A percentile compares a stretch with the other conserved stretches of the same genome.
Conservation (phyloP, 92 coral and sea anemone species). For the Epizoanthus scotinus region DNA sequence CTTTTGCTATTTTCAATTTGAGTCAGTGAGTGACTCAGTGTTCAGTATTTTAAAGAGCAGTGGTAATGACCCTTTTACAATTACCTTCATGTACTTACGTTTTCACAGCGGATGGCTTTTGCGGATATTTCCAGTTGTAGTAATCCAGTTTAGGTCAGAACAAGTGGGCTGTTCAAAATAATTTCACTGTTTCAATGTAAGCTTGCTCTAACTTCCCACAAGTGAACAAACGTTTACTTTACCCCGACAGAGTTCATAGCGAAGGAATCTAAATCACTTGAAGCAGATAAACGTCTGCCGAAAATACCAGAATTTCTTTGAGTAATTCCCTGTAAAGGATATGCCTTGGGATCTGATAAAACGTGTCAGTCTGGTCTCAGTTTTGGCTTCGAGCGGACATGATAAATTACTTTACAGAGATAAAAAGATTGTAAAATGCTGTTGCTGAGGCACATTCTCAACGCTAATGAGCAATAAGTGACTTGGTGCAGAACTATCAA, state of each 20-base stretch:
- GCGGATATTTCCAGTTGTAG: not conserved
- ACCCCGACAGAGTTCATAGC: not conserved
- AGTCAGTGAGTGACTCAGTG: not conserved
- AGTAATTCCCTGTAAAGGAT: slow-evolving; percentile 19
- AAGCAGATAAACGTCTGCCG: not conserved
- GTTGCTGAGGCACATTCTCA: not conserved
- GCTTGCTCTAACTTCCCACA: not conserved
- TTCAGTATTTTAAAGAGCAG: not conserved
- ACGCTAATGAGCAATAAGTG: not conserved
- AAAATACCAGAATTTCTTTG: slow-evolving; percentile 8
- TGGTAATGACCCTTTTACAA: slow-evolving; percentile 1
- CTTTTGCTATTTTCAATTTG: not conserved
- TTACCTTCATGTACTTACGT: not conserved
- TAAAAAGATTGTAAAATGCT: slow-evolving; percentile 4
- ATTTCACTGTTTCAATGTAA: not conserved
- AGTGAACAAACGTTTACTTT: not conserved
- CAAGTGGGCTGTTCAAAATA: not conserved
- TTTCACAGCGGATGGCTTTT: not conserved
- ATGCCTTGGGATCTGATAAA: slow-evolving; percentile 32
- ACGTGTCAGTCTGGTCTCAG: slow-evolving; percentile 8
- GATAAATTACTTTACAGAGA: slow-evolving; percentile 4
- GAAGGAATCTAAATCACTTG: slow-evolving; percentile 6
- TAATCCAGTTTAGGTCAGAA: not conserved
- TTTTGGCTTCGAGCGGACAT: slow-evolving; percentile 24
- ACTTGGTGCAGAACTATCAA: not conserved